Evolutionary conservation across 1,140 invertebrate genomes (phyloP).

Genomic region (Acyrthosiphon pisum): DNA sequence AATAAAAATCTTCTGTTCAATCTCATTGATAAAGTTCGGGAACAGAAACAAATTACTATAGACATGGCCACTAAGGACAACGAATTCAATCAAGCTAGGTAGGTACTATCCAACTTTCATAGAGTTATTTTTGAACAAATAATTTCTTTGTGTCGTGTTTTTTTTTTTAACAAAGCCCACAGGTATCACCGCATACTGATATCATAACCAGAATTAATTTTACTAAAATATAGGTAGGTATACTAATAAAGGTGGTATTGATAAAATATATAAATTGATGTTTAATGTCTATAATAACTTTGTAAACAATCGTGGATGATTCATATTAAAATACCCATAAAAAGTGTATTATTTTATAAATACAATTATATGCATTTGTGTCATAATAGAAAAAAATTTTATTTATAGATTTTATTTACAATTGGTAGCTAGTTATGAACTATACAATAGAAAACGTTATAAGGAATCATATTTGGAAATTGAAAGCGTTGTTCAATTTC

Average conservation of each 20-base stretch:
- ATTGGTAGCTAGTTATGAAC: conserved; percentile 4
- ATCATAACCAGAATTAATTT: too few relatives aligned
- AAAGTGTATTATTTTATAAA: too few relatives aligned
- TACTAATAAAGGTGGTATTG: too few relatives aligned
- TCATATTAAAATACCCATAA: too few relatives aligned
- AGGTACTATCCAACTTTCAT: background rate
- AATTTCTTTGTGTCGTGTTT: too few relatives aligned
- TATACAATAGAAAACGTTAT: background rate
- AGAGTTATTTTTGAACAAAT: background rate
- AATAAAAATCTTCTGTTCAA: background rate
- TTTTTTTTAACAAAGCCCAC: too few relatives aligned
- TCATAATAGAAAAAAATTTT: background rate
- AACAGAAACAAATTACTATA: background rate
- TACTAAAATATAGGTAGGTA: too few relatives aligned
- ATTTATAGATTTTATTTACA: conserved; percentile 15
- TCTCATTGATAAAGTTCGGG: background rate
- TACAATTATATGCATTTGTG: background rate
- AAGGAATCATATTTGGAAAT: conserved; percentile 22
- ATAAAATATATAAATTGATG: too few relatives aligned
- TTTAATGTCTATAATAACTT: too few relatives aligned
- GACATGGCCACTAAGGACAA: background rate
- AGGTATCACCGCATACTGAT: too few relatives aligned
- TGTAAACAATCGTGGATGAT: too few relatives aligned
- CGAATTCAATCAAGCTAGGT: background rate
- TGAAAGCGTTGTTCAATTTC: background rate